These are phyloP conservation scores for Ammodytes marinus DNA, from an alignment of 2,113 vertebrate species.

Conservation along the genomic window DNA sequence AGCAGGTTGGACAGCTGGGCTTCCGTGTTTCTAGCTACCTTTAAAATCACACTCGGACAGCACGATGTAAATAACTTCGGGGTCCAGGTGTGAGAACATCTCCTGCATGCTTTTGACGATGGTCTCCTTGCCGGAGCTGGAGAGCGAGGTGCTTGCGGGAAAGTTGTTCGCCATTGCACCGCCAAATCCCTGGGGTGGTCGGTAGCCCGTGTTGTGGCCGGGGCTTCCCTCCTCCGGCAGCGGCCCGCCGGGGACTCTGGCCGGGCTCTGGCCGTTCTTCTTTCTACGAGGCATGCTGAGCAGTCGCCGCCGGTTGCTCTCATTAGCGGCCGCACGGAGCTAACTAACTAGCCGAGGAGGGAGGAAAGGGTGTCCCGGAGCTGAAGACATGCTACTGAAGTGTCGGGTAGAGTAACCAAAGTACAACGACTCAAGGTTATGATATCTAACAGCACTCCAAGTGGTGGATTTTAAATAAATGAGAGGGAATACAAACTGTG, in stretches of 20 bases:
- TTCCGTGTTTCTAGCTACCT: slow-evolving; percentile 84
- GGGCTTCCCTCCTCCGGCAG: slow-evolving; percentile 66
- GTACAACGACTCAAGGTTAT: not conserved
- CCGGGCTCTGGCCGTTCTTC: slow-evolving; percentile 86
- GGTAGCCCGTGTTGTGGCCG: slow-evolving; percentile 25
- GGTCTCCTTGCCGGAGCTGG: slow-evolving; percentile 79
- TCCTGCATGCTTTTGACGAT: slow-evolving; percentile 91
- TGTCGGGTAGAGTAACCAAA: not conserved
- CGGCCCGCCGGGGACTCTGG: slow-evolving; percentile 82
- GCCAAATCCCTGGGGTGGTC: slow-evolving; percentile 18
- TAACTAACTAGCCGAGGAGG: slow-evolving; percentile 17
- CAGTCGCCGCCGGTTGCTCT: slow-evolving; percentile 17
- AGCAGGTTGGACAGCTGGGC: not conserved
- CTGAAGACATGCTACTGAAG: slow-evolving; percentile 30
- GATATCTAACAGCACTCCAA: slow-evolving; percentile 50
- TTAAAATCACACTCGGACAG: slow-evolving; percentile 96
- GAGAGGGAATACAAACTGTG: not conserved
- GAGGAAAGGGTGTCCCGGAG: not conserved
- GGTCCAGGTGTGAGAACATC: slow-evolving; percentile 96
- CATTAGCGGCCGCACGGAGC: slow-evolving; percentile 52
- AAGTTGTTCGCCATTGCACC: slow-evolving; percentile 52
- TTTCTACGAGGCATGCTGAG: slow-evolving; percentile 92
- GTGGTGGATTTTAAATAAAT: slow-evolving; percentile 13
- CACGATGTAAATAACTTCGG: slow-evolving; percentile 94
- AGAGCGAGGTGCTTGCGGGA: slow-evolving; percentile 8